Conservation (phyloP, 2,113 vertebrate genomes). For the Apodemus speciosus region DNA sequence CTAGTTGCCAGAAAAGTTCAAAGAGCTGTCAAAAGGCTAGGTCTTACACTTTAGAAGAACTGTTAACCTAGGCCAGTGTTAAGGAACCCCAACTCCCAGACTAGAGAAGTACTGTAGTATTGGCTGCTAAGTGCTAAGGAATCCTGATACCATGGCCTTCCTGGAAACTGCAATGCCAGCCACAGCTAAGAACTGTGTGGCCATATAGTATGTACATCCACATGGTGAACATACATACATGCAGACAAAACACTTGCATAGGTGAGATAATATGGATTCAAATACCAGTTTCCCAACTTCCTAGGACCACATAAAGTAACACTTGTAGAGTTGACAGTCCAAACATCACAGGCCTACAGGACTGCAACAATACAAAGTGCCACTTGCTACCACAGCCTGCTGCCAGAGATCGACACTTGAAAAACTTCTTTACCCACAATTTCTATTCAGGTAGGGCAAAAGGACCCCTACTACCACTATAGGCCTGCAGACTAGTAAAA, state of each 20-base stretch:
- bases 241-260: not conserved
- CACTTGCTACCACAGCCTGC: not conserved
- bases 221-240: not conserved
- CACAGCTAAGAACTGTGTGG: not conserved
- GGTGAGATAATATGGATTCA: not conserved
- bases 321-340: not conserved
- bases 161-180: not conserved
- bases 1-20: not conserved
- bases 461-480: not conserved
- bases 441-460: not conserved
- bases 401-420: not conserved
- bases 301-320: not conserved
- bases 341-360: not conserved
- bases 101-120: not conserved
- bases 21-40: not conserved
- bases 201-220: not conserved
- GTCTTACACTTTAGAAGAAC: not conserved
- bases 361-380: not conserved
- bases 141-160: not conserved
- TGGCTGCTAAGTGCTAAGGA: not conserved
- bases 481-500: not conserved
- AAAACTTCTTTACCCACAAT: not conserved
- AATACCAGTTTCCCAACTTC: not conserved
- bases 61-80: not conserved
- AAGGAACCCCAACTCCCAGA: not conserved